Evolutionary conservation across 2,888 invertebrate genomes (phyloP).

Genomic region (Megamerina dolium): DNA sequence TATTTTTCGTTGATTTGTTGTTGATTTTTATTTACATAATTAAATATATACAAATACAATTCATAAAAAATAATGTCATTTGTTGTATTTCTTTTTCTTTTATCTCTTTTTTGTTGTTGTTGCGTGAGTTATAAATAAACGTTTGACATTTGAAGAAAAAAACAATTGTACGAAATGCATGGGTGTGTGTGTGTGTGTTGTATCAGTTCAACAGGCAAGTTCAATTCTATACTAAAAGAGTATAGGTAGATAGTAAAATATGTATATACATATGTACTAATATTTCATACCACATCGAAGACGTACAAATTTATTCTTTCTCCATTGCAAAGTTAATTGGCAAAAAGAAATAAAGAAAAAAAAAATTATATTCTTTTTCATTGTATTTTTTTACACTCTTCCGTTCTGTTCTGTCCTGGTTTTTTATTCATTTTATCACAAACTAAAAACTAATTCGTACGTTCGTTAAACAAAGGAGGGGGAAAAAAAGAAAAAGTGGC

Average conservation of each 20-base stretch:
- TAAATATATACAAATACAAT: conserved; percentile 40
- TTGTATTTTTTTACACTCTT: no score
- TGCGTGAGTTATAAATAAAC: conserved; percentile 31
- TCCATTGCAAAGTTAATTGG: no score
- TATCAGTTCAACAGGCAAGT: no score
- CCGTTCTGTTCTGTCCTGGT: no score
- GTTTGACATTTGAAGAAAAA: conserved; percentile 29
- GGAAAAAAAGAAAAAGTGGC: conserved; percentile 13
- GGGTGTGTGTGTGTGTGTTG: no score
- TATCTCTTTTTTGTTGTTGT: no score
- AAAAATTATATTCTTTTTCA: no score
- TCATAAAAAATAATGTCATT: conserved; percentile 35
- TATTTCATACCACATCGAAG: not conserved
- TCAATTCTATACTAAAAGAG: no score
- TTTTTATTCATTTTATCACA: conserved; percentile 43
- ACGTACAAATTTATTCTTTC: conserved; percentile 17
- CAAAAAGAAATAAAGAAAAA: no score
- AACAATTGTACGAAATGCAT: conserved; percentile 7
- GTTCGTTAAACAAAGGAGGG: conserved; percentile 21
- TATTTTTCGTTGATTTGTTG: conserved; percentile 24
- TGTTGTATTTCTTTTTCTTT: no score
- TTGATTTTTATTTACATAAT: conserved; percentile 42
- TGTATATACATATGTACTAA: not conserved
- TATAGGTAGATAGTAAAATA: no score
- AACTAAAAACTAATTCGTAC: conserved; percentile 45